A percentile compares a stretch with the other conserved stretches of the same genome.
phyloP scores from a whole-genome alignment of 2,113 vertebrate genomes.

The Sinocyclocheilus grahami region DNA sequence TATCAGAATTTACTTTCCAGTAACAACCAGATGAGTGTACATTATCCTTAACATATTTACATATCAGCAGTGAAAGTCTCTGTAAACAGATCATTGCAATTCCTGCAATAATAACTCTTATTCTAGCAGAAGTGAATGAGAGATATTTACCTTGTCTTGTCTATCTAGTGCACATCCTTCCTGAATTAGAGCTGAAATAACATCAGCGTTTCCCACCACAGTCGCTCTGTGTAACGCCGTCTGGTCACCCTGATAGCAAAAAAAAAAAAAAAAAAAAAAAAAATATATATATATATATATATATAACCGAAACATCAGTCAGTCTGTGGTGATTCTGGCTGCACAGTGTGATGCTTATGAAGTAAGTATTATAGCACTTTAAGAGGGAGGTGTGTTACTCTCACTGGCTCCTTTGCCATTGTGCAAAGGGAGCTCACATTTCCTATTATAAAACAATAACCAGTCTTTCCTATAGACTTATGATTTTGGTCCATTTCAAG shows the following conservation, averaged over 20 bases:
- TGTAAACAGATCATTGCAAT: not conserved
- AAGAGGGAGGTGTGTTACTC: not conserved
- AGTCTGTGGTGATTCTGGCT: not conserved
- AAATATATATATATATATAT: not conserved
- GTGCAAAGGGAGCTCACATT: too few relatives aligned
- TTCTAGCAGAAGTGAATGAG: not conserved
- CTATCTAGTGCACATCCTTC: constrained; percentile 94
- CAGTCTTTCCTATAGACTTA: too few relatives aligned
- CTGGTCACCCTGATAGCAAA: constrained; percentile 84
- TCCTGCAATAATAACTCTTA: not conserved
- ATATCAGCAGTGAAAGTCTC: not conserved
- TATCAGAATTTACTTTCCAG: not conserved
- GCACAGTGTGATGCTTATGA: not conserved
- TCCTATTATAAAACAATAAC: too few relatives aligned
- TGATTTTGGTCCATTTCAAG: not conserved
- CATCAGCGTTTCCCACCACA: constrained; percentile 86
- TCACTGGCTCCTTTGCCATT: too few relatives aligned
- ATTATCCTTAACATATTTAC: not conserved
- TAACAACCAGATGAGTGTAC: not conserved
- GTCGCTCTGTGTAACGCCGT: constrained; percentile 92
- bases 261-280: constrained; percentile 2
- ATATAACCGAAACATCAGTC: not conserved
- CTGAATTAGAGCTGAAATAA: constrained; percentile 86
- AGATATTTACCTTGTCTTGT: constrained; percentile 89
- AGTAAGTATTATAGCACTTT: not conserved